Evolutionary conservation across 2,113 vertebrate species (phyloP).

Genomic region (Cnemophilus loriae): DNA sequence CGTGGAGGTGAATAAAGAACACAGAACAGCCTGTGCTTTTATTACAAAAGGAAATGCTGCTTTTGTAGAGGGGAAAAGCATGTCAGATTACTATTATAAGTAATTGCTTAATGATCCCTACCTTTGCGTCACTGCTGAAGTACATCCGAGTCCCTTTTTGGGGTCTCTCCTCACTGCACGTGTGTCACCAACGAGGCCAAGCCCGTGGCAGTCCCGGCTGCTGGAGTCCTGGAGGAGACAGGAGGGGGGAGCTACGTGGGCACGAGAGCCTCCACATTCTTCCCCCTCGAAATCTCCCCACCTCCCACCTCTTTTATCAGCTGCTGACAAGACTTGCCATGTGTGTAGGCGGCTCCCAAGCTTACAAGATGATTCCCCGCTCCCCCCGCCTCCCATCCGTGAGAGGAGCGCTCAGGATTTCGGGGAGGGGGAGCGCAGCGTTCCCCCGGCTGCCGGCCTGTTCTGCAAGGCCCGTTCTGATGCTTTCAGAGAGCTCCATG

Average conservation of each 20-base stretch:
- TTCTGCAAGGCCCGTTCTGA: neutral
- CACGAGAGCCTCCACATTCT: neutral
- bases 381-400: neutral
- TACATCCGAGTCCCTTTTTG: neutral
- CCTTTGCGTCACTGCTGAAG: neutral
- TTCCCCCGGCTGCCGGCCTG: neutral
- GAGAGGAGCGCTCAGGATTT: neutral
- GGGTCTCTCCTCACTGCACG: neutral
- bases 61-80: neutral
- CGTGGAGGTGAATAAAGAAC: neutral
- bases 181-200: neutral
- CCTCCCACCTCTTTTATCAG: constrained; percentile 50
- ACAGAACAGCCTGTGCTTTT: constrained; percentile 17
- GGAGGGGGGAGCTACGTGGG: neutral
- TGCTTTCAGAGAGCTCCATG: neutral
- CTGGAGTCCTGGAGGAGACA: neutral
- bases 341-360: constrained; percentile 32
- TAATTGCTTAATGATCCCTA: neutral
- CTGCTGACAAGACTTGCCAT: constrained; percentile 34
- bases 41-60: constrained; percentile 8
- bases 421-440: neutral
- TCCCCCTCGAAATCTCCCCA: constrained; percentile 16
- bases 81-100: neutral
- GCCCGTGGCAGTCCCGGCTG: neutral
- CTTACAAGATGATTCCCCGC: neutral